Evolutionary conservation across 2,797 vertebrate species (phyloP), one percentile per base, ranked within the genome.

Genomic region (Thripadectes ignobilis): DNA sequence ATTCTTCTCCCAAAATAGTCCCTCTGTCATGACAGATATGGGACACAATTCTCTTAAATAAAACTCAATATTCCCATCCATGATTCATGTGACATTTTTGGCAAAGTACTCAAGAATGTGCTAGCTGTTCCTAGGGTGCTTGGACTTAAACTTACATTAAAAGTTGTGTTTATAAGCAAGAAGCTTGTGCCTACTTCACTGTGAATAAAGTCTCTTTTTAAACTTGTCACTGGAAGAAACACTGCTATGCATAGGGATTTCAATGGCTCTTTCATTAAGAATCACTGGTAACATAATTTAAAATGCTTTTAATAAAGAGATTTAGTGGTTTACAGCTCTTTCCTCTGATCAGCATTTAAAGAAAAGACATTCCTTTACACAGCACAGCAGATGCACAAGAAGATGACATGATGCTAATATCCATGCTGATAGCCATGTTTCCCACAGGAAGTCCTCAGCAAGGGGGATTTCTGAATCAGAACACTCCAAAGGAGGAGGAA

Each of bases 381-480:
- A 62, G 32, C 8, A 22, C 51, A 66, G 36, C 58, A 88, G 58
- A 92, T 58, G 49, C 54, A 65, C 57, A 63, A 72, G 77, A 92
- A 72, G 26, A 72, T 61, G 59, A 57, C 16, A 54, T 57, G 48
- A 71, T 72, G 34, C 16, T 62, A 75, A 68, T 59, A 75, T 57
- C 69, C 63, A 6, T 78, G 59, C 41, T 88, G 57, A 59, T 73
- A 83, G 34, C 39, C 26, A 21, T 48, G 51, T 32, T 65, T 51
- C 46, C 62, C 43, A 67, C 15, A 38, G 45, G 49, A 81, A 92
- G 45, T 59, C 45, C 63, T 69, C 29, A 73, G 43, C n/a, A 63
- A 73, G 58, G 86, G 23, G 29, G 26, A 62, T 94, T 96, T 93
- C 69, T 94, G 59, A 92, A 88, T 12, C 51, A 38, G 29, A 69